Evolutionary conservation across 2,797 vertebrate genomes (phyloP).

Genomic region (Anguilla marmorata): DNA sequence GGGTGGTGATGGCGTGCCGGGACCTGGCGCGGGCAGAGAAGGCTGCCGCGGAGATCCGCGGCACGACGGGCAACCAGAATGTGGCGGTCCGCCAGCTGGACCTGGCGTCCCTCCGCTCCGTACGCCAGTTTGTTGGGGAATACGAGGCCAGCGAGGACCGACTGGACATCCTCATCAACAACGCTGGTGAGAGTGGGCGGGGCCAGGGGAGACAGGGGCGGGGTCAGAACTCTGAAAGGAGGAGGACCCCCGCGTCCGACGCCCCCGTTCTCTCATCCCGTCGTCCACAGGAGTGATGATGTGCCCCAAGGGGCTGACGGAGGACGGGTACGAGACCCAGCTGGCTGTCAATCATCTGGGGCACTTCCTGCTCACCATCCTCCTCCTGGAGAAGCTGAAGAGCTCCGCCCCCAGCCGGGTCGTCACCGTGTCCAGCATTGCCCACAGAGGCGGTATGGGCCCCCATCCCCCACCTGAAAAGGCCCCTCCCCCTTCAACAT

Average conservation of each 20-base stretch:
- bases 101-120: conserved; percentile 65
- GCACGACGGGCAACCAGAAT: conserved; percentile 65
- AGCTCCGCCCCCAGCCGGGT: conserved; percentile 69
- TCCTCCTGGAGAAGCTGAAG: conserved; percentile 65
- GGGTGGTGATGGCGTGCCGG: conserved; percentile 75
- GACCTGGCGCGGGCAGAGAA: conserved; percentile 62
- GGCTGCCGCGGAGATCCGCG: conserved; percentile 63
- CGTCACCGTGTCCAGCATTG: conserved; percentile 69
- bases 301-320: conserved; percentile 72
- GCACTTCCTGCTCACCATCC: conserved; percentile 73
- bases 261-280: background rate
- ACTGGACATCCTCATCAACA: conserved; percentile 75
- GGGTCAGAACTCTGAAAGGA: background rate
- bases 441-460: conserved; percentile 66
- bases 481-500: background rate
- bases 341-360: conserved; percentile 74
- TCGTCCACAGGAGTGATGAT: conserved; percentile 73
- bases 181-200: conserved; percentile 62
- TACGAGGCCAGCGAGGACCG: conserved; percentile 65
- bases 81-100: conserved; percentile 70
- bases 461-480: background rate
- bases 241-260: background rate
- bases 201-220: background rate
- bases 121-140: conserved; percentile 65
- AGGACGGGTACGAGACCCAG: conserved; percentile 76